Evolutionary conservation across 1,140 invertebrate genomes (phyloP), one percentile per base, ranked within the genome.

Genomic region (Conus betulinus): DNA sequence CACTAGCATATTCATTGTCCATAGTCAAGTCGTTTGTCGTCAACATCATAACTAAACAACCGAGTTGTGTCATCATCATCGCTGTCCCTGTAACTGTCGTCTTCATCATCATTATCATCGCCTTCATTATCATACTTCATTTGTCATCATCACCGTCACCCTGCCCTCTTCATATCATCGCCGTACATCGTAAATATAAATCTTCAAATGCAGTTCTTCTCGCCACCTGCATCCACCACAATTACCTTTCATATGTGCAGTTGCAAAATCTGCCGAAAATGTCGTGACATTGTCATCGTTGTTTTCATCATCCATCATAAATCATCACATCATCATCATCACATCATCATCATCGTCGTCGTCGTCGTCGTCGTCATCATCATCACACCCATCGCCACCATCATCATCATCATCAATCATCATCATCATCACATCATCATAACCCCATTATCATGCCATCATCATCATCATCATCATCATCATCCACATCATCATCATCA

Each of bases 71-170:
- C 57, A 60, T 60, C 57, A 82, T 83, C 84, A 88, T 63, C 86
- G 20, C 23, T 20, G 20, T 71, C 67, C 3, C 6, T 6, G 20
- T 71, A 11, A 71, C 20, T 20, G 20, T 71, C 4, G 7, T 71
- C 3, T 78, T 88, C 87, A 88, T 88, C 81, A 57, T 88, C 88
- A 87, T 27, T 20, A 51, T 87, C 55, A 25, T 55, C 23, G 15
- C 25, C 55, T 71, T 57, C 15, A 71, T 52, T 20, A 60, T 25
- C 63, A 55, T 86, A n/a, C 5, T 39, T 67, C n/a, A 74, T 67
- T 63, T 15, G 74, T 76, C 55, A 17, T 27, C 6, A 74, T 76
- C 27, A 74, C n/a, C 67, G 20, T 74, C 55, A 67, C 8, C n/a
- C n/a, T 15, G 74, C 74, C 15, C 1, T 82, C 79, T 1, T 82